Percentiles rank a stretch among this genome's conserved stretches.
phyloP scores from a whole-genome alignment of 1,140 invertebrate species.

The Uloborus diversus region DNA sequence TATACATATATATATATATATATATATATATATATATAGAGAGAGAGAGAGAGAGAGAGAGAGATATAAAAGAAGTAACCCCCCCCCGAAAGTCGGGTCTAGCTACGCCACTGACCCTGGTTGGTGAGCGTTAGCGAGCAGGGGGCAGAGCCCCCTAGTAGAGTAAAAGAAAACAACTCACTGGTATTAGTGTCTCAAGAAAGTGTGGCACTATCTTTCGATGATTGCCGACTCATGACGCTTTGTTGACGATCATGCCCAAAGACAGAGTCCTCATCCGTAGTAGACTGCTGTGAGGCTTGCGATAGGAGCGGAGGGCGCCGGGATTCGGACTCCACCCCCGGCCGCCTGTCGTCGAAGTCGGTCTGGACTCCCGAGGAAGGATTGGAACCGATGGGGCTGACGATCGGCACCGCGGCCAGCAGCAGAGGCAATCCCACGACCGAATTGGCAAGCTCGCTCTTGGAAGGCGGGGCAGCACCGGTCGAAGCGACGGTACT shows the following conservation, averaged over 20 bases:
- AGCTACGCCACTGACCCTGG: no score
- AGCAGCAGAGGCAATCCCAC: conserved; percentile 52
- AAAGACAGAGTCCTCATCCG: conserved; percentile 46
- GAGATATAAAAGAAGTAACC: no score
- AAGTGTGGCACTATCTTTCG: conserved; percentile 43
- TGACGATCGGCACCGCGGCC: conserved; percentile 53
- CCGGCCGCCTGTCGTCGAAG: conserved; percentile 28
- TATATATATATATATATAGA: no score
- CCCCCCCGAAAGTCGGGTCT: no score
- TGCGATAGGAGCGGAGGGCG: conserved; percentile 39
- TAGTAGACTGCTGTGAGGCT: conserved; percentile 31
- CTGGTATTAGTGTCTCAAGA: background rate
- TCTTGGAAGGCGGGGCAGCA: conserved; percentile 32
- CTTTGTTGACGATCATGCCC: conserved; percentile 24
- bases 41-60: no score
- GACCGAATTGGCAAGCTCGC: conserved; percentile 51
- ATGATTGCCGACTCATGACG: conserved; percentile 41
- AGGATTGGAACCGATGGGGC: conserved; percentile 15
- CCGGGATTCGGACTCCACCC: conserved; percentile 25
- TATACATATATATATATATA: no score
- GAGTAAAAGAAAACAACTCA: no score
- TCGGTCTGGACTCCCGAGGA: background rate
- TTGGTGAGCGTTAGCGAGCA: no score
- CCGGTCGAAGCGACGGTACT: background rate
- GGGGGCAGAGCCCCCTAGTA: no score